These are phyloP conservation scores for Caenorhabditis tropicalis DNA, from an alignment of 1,140 invertebrate genomes.

Conservation along the genomic window DNA sequence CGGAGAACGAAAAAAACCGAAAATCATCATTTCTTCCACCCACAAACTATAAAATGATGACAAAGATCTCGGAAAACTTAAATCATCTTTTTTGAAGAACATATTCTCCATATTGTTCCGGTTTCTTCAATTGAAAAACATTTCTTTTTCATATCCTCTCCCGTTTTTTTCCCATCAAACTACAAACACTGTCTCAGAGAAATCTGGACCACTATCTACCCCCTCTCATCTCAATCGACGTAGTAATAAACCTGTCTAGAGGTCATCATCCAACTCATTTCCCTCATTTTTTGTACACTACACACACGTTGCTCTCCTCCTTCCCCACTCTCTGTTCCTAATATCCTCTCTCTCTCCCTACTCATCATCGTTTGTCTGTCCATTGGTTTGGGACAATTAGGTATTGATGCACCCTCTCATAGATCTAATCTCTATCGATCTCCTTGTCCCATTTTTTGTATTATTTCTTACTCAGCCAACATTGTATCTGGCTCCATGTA, in stretches of 20 bases:
- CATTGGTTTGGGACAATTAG: background rate
- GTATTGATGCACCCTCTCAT: background rate
- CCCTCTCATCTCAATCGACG: too few species aligned
- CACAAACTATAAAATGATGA: background rate
- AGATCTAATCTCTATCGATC: background rate
- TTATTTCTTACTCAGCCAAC: background rate
- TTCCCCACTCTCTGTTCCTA: background rate
- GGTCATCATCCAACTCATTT: background rate
- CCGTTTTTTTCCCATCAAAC: background rate
- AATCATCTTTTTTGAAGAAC: background rate
- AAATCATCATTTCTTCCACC: background rate
- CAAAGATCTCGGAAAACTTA: background rate
- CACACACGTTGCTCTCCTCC: background rate
- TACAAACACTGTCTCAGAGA: background rate
- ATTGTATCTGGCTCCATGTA: background rate
- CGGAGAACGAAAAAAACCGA: too few species aligned
- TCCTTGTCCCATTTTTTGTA: background rate
- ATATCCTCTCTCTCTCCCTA: background rate
- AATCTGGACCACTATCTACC: background rate
- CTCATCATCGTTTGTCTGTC: background rate
- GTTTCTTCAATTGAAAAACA: background rate
- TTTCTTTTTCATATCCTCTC: background rate
- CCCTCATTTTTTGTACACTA: background rate
- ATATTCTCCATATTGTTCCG: background rate
- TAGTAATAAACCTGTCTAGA: slow-evolving; percentile 14